These are phyloP conservation scores for Sminthurinus aureus DNA, from an alignment of 2,888 invertebrate genomes.

Conservation along the genomic window DNA sequence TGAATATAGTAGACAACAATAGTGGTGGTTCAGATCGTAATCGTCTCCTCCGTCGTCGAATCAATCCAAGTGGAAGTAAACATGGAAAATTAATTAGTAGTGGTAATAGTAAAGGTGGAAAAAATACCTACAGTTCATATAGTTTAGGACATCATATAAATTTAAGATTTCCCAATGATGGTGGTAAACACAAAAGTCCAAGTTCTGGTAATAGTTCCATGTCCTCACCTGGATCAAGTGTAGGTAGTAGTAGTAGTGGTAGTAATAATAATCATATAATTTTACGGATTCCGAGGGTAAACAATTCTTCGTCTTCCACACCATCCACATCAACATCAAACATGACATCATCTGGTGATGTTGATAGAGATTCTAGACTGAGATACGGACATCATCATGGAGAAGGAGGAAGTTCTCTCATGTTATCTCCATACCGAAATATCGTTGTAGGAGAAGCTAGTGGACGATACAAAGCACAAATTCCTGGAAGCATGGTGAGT, in stretches of 20 bases:
- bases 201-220: conserved; percentile 7
- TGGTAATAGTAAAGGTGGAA: neutral
- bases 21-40: conserved; percentile 36
- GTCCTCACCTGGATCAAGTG: conserved; percentile 19
- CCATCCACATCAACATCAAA: neutral
- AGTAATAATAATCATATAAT: conserved; percentile 22
- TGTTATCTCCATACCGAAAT: neutral
- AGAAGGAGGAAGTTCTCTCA: neutral
- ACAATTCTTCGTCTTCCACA: conserved; percentile 11
- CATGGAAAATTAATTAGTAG: neutral
- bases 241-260: neutral
- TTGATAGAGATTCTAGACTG: conserved; percentile 14
- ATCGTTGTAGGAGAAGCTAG: conserved; percentile 22
- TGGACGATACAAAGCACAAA: conserved; percentile 27
- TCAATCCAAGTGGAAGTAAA: conserved; percentile 7
- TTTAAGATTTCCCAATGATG: neutral
- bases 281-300: conserved; percentile 46
- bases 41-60: conserved; percentile 47
- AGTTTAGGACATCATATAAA: neutral
- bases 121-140: neutral
- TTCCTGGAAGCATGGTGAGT: conserved; percentile 39
- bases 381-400: conserved; percentile 23
- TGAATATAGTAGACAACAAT: neutral
- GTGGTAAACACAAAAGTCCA: neutral
- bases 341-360: neutral